Evolutionary conservation across 2,888 invertebrate genomes (phyloP).

Genomic region (Drosophila limbata): DNA sequence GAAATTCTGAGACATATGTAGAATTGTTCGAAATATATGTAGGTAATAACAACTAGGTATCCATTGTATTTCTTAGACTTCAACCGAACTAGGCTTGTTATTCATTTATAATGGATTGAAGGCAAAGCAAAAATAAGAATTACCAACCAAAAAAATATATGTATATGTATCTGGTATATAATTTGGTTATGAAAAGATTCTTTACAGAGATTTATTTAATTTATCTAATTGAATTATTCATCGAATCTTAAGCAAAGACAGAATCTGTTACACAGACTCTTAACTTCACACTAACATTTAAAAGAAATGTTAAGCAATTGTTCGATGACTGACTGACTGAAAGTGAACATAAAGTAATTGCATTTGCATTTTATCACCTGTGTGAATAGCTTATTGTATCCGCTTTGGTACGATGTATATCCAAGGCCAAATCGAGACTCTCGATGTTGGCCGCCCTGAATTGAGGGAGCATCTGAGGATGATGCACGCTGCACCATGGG

Average conservation of each 20-base stretch:
- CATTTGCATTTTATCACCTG: slow-evolving; percentile 76
- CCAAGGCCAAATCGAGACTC: slow-evolving; percentile 86
- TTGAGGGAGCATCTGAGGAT: slow-evolving; percentile 85
- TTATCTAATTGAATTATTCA: background rate
- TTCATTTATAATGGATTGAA: too few species aligned
- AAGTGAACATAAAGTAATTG: background rate
- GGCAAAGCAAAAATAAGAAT: too few species aligned
- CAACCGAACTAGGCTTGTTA: too few species aligned
- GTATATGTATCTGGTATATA: too few species aligned
- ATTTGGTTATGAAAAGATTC: background rate
- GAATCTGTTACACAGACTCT: background rate
- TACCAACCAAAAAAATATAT: too few species aligned
- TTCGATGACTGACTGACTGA: background rate
- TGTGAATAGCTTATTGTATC: slow-evolving; percentile 86
- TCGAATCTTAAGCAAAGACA: background rate
- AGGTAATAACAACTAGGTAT: too few species aligned
- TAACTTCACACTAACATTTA: background rate
- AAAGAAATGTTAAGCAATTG: background rate
- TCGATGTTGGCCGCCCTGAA: slow-evolving; percentile 84
- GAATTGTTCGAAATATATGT: too few species aligned
- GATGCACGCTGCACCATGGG: slow-evolving; percentile 86
- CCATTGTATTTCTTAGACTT: too few species aligned
- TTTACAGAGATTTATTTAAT: background rate
- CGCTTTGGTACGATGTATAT: slow-evolving; percentile 85
- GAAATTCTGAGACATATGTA: too few species aligned